Percentiles rank a stretch among this genome's conserved stretches.
These are phyloP conservation scores for Nomada ruficornis DNA, from an alignment of 2,888 invertebrate species.

Conservation along the genomic window DNA sequence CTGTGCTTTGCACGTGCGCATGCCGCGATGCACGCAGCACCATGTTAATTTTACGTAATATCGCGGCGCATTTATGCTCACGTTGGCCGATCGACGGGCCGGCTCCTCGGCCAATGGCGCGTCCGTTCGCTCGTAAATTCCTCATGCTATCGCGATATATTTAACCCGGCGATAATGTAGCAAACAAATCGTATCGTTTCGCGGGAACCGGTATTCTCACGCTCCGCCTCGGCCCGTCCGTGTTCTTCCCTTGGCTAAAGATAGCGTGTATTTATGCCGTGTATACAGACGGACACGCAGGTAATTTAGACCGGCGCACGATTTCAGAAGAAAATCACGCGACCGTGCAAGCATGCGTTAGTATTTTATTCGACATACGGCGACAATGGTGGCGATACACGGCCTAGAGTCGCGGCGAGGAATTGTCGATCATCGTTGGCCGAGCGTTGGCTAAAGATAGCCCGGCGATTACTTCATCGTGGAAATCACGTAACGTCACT, in stretches of 20 bases:
- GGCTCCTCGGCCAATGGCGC: constrained; percentile 42
- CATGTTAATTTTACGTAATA: constrained; percentile 55
- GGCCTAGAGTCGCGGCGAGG: background rate
- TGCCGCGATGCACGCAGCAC: background rate
- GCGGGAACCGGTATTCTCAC: constrained; percentile 69
- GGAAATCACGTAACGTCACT: constrained; percentile 63
- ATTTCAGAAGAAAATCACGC: constrained; percentile 10
- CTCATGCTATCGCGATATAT: constrained; percentile 58
- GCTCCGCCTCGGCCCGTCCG: constrained; percentile 48
- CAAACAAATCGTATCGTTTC: constrained; percentile 67
- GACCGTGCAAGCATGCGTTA: background rate
- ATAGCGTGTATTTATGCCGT: constrained; percentile 59
- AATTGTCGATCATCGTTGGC: constrained; percentile 41
- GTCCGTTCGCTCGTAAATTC: constrained; percentile 52
- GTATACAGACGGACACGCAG: background rate
- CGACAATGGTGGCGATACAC: background rate
- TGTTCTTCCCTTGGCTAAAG: constrained; percentile 54
- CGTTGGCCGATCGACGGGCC: constrained; percentile 9
- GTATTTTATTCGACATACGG: background rate
- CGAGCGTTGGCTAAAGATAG: constrained; percentile 56
- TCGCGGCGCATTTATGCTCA: constrained; percentile 7
- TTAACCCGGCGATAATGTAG: constrained; percentile 63
- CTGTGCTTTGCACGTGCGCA: background rate
- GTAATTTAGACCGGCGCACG: background rate
- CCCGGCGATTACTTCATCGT: constrained; percentile 63